Evolutionary conservation across 2,113 vertebrate species (phyloP).

Genomic region (Pelusios castaneus): DNA sequence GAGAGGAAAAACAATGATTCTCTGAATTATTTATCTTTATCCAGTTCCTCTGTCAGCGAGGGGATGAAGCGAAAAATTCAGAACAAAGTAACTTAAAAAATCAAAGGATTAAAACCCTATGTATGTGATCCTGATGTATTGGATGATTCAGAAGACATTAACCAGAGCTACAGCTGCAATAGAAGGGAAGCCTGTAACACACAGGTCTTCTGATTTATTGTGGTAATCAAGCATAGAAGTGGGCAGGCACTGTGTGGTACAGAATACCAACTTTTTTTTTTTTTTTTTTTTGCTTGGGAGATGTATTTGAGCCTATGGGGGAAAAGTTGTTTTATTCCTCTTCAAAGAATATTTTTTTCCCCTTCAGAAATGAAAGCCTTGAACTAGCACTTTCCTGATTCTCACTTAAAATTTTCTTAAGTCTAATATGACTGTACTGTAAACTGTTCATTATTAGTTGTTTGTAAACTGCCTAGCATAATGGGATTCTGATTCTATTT

Average conservation of each 20-base stretch:
- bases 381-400: neutral
- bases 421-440: conserved; percentile 11
- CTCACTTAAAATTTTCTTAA: neutral
- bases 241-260: conserved; percentile 75
- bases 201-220: conserved; percentile 74
- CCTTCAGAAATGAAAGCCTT: conserved; percentile 20
- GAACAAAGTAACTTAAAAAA: conserved; percentile 70
- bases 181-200: conserved; percentile 70
- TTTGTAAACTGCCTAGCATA: neutral
- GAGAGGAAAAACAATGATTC: conserved; percentile 34
- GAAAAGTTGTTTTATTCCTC: neutral
- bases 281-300: conserved; percentile 36
- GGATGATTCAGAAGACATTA: conserved; percentile 72
- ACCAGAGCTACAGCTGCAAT: conserved; percentile 75
- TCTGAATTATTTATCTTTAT: conserved; percentile 64
- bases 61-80: conserved; percentile 64
- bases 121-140: conserved; percentile 71
- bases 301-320: conserved; percentile 48
- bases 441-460: neutral
- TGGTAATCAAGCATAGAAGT: conserved; percentile 66
- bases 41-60: conserved; percentile 65
- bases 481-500: neutral
- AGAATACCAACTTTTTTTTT: conserved; percentile 60
- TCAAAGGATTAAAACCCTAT: conserved; percentile 67
- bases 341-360: neutral